A percentile compares a stretch with the other conserved stretches of the same genome.
Evolutionary conservation across 2,797 vertebrate genomes (phyloP).

Genomic region (Smutsia gigantea): DNA sequence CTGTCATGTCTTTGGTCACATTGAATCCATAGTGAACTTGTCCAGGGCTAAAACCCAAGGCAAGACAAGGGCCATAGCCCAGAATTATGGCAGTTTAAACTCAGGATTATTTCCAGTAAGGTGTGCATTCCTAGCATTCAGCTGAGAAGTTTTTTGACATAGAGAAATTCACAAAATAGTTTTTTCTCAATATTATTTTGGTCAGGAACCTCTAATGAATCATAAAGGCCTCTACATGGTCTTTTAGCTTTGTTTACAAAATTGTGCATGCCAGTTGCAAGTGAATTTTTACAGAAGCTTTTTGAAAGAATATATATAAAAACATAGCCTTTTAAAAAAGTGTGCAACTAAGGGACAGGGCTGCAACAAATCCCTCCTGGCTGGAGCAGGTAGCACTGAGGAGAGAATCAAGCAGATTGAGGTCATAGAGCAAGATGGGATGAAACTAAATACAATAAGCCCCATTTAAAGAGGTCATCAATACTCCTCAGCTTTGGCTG

Average conservation of each 20-base stretch:
- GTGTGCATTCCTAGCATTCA: background rate
- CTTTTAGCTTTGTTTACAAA: background rate
- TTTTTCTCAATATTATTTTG: slow-evolving; percentile 15
- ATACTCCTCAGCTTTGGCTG: background rate
- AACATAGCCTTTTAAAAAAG: background rate
- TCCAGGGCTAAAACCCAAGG: too few species aligned
- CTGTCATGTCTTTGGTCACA: too few species aligned
- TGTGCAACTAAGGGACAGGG: background rate
- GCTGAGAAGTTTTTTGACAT: background rate
- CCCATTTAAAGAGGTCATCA: background rate
- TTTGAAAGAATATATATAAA: background rate
- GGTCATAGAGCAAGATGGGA: background rate
- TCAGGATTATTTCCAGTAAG: slow-evolving; percentile 24
- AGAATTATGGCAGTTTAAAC: slow-evolving; percentile 46
- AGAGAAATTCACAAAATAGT: background rate
- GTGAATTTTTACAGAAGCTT: background rate
- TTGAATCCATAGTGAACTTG: too few species aligned
- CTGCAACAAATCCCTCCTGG: background rate
- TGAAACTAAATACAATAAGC: background rate
- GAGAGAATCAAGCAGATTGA: background rate
- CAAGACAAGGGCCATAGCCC: background rate
- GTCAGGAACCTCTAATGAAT: background rate
- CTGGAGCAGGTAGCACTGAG: background rate
- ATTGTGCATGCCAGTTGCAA: background rate
- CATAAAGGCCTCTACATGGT: background rate